Conservation (phyloP, 2,113 vertebrate genomes). For the Mustelus asterias region DNA sequence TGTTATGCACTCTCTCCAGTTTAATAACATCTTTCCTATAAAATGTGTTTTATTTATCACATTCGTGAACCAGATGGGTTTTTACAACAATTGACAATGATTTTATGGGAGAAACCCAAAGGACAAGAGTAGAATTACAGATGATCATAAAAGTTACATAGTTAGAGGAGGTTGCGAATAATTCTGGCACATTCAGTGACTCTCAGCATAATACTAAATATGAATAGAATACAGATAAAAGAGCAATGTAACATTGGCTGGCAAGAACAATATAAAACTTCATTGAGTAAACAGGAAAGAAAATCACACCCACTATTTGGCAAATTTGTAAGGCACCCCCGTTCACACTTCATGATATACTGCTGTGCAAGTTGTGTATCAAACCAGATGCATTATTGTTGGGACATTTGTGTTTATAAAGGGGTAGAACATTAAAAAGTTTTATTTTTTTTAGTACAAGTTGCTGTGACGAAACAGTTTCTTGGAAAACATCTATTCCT, state of each 20-base stretch:
- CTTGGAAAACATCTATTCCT: not conserved
- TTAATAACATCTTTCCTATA: too few species aligned
- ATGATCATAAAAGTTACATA: not conserved
- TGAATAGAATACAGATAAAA: not conserved
- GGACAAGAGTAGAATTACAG: not conserved
- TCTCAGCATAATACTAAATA: not conserved
- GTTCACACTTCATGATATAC: not conserved
- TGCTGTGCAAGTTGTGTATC: too few species aligned
- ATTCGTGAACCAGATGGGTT: too few species aligned
- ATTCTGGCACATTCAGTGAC: not conserved
- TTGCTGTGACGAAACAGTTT: not conserved
- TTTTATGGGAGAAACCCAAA: not conserved
- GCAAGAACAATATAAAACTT: not conserved
- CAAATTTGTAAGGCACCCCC: not conserved
- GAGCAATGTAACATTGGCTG: not conserved
- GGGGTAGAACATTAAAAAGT: not conserved
- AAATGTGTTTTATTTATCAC: too few species aligned
- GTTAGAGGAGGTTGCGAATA: not conserved
- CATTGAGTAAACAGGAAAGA: constrained; percentile 17
- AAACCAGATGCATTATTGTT: not conserved
- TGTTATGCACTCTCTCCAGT: not conserved
- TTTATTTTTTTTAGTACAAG: not conserved
- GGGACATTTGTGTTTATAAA: not conserved
- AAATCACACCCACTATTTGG: not conserved
- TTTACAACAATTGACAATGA: too few species aligned